Evolutionary conservation across 2,888 invertebrate genomes (phyloP), one percentile per base, ranked within the genome.

Genomic region (Serripes groenlandicus): DNA sequence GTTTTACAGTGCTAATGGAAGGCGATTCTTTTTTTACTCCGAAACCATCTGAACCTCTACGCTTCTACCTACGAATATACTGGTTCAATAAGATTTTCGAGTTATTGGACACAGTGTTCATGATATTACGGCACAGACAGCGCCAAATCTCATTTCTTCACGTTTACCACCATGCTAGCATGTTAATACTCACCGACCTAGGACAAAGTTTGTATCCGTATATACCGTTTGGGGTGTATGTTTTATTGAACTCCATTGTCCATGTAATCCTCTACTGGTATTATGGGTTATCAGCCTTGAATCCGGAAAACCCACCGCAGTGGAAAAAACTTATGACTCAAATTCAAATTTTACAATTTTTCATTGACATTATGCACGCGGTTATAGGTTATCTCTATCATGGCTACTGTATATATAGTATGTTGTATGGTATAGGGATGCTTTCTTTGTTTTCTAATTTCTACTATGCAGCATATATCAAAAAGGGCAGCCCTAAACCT

Each of bases 41-140:
- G 66, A 75, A 82, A 66, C 71, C 88, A 0, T 81, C 83, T 0
- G 81, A 89, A 23, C 54, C 66, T 5, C 85, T 94, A 15, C 66
- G 68, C n/a, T 88, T 85, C 34, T 79, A 86, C 68, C 93, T 90
- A 83, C 85, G 69, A 72, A 37, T 93, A 26, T 94, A 94, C 86
- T 92, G 91, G 90, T 56, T 92, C 3, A 92, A 91, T 7, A 94
- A 94, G 88, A 87, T 87, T 21, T 54, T 92, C 28, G 94, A 94
- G 81, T 89, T 94, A 30, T 60, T 93, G 28, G 94, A 94, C 82
- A 94, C 94, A 1, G 91, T 94, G 0, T 94, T 94, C 85, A 94
- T 94, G 94, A 89, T 94, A 15, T 82, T 94, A 32, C 90, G 94
- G 4, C 93, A 94, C 82, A 89, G 87, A 69, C 80, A 80, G 7